Base-by-base conservation (phyloP, 2,797 vertebrate genomes). In the Phyllotis vaccarum region DNA sequence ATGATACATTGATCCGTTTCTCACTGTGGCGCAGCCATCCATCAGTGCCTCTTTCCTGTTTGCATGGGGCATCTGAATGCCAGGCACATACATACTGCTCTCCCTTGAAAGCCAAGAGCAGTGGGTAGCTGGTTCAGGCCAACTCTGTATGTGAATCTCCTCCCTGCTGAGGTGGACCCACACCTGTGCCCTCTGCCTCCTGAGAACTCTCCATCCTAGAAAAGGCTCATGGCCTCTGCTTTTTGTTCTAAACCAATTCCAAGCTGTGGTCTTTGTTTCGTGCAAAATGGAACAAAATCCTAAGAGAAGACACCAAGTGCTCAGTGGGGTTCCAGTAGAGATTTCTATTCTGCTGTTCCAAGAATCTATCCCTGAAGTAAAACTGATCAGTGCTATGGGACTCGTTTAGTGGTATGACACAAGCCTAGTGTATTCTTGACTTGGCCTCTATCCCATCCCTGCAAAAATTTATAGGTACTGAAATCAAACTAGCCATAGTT, bases 1-100 rank as follows among this genome's bases (percentile, higher is more conserved):
- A 75, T 93, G 94, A 93, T 54, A 10, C 91, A 89, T 86, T 14
- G n/a, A 37, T 85, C 96, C 78, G 14, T n/a, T 89, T 85, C 87
- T 96, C 87, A 21, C 19, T 0, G 1, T 34, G 75, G 94, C 79
- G 0, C 0, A 0, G 66, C 22, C 96, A 66, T 92, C 52, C 5
- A 92, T 95, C 96, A 95, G 88, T 3, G 2, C 60, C 16, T 0
- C 27, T 37, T 37, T 49, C 78, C 70, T 40, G 64, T 37, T 17
- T 1, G 6, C 27, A 3, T 68, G 24, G 64, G 58, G n/a, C 3
- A 11, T 43, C 94, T 1, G 0, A 70, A 43, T 10, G 31, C 79
- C 49, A 78, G 76, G 54, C 3, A 13, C 92, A 60, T 0, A 13
- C 92, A 60, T 0, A 4, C 40, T 24, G 46, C 43, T 75, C 66